phyloP scores from a whole-genome alignment of 2,888 invertebrate species.

The Bibio marci region DNA sequence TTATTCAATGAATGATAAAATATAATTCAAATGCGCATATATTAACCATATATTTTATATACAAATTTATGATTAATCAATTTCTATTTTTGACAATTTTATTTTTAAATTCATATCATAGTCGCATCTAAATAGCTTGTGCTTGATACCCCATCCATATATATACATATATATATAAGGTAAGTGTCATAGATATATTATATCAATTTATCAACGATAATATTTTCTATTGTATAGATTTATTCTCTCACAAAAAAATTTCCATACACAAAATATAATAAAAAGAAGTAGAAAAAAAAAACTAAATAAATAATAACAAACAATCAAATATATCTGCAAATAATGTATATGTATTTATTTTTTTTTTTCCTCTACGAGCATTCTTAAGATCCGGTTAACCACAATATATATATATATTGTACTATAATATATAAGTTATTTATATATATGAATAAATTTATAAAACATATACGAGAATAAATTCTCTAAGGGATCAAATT shows the following conservation, averaged over 20 bases:
- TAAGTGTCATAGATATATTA: neutral
- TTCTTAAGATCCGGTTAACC: slow-evolving; percentile 2
- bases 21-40: no score
- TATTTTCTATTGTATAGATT: neutral
- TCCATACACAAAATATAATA: neutral
- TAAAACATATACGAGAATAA: no score
- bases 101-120: no score
- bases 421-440: no score
- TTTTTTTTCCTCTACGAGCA: neutral
- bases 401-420: neutral
- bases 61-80: no score
- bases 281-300: no score
- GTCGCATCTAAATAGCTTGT: no score
- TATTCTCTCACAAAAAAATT: slow-evolving; percentile 1
- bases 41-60: no score
- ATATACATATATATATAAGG: neutral
- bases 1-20: no score
- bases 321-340: neutral
- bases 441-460: neutral
- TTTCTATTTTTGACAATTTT: no score
- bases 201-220: slow-evolving; percentile 1
- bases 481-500: neutral
- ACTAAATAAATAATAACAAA: no score
- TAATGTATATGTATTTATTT: neutral
- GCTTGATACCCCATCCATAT: no score